These are phyloP conservation scores for Hypomesus transpacificus DNA, from an alignment of 2,113 vertebrate species.

Conservation along the genomic window DNA sequence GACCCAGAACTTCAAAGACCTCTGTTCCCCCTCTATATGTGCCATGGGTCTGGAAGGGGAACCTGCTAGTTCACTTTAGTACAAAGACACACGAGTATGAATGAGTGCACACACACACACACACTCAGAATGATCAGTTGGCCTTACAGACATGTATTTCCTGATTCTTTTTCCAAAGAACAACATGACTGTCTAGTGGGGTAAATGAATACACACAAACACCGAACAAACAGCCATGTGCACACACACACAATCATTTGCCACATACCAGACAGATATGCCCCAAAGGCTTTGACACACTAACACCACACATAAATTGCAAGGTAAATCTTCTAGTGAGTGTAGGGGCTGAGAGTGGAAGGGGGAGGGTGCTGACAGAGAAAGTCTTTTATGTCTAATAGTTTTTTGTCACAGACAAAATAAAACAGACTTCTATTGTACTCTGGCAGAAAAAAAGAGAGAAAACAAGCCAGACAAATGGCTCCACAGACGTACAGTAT, in stretches of 20 bases:
- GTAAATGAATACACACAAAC: slow-evolving; percentile 6
- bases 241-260: slow-evolving; percentile 15
- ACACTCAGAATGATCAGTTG: slow-evolving; percentile 24
- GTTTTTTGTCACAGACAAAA: slow-evolving; percentile 54
- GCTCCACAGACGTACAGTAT: background rate
- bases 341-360: slow-evolving; percentile 11
- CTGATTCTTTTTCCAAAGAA: slow-evolving; percentile 42
- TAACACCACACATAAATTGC: slow-evolving; percentile 45
- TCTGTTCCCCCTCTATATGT: slow-evolving; percentile 29
- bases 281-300: slow-evolving; percentile 46
- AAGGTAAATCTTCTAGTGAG: slow-evolving; percentile 45
- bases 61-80: slow-evolving; percentile 60
- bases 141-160: slow-evolving; percentile 39
- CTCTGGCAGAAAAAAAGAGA: slow-evolving; percentile 22
- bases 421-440: slow-evolving; percentile 56
- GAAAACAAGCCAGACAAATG: background rate
- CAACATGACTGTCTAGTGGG: slow-evolving; percentile 17
- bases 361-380: slow-evolving; percentile 47
- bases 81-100: slow-evolving; percentile 31
- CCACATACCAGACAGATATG: slow-evolving; percentile 53
- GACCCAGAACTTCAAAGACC: slow-evolving; percentile 71
- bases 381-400: slow-evolving; percentile 55
- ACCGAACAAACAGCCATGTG: background rate
- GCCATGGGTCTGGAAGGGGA: slow-evolving; percentile 43
- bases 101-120: background rate